Percentiles rank a stretch among this genome's conserved stretches.
Evolutionary conservation across 2,113 vertebrate genomes (phyloP).

Genomic region (Indicator maculatus): DNA sequence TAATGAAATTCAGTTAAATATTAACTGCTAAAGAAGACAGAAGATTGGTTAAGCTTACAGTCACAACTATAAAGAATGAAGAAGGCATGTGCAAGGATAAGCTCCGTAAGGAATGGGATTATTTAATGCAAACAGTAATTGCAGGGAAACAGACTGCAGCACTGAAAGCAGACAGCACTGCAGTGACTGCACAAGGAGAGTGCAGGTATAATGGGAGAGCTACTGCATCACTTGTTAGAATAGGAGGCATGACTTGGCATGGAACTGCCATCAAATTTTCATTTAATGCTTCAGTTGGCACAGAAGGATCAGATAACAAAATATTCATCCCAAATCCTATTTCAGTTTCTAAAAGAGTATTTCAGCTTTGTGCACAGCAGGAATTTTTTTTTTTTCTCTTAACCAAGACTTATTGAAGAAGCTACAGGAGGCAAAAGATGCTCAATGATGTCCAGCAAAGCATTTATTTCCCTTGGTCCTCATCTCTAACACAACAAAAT

Average conservation of each 20-base stretch:
- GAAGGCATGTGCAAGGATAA: not conserved
- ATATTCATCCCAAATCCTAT: not conserved
- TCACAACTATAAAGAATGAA: not conserved
- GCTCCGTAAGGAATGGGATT: not conserved
- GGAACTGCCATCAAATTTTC: constrained; percentile 1
- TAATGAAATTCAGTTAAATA: not conserved
- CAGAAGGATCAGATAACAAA: constrained; percentile 2
- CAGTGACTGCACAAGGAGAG: not conserved
- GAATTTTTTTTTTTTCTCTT: not conserved
- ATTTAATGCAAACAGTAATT: not conserved
- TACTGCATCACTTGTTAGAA: not conserved
- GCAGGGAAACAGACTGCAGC: not conserved
- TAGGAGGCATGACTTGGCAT: constrained; percentile 3
- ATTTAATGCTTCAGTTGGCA: not conserved
- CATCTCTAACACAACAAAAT: not conserved
- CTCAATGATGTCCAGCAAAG: not conserved
- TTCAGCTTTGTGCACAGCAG: not conserved
- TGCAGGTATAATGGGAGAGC: not conserved
- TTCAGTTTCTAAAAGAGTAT: not conserved
- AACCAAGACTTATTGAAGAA: not conserved
- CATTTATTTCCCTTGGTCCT: not conserved
- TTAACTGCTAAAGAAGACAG: not conserved
- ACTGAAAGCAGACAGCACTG: not conserved
- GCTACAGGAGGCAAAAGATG: not conserved
- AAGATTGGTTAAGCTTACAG: not conserved